Evolutionary conservation across 2,888 invertebrate species (phyloP).

Genomic region (Pristionchus entomophagus): DNA sequence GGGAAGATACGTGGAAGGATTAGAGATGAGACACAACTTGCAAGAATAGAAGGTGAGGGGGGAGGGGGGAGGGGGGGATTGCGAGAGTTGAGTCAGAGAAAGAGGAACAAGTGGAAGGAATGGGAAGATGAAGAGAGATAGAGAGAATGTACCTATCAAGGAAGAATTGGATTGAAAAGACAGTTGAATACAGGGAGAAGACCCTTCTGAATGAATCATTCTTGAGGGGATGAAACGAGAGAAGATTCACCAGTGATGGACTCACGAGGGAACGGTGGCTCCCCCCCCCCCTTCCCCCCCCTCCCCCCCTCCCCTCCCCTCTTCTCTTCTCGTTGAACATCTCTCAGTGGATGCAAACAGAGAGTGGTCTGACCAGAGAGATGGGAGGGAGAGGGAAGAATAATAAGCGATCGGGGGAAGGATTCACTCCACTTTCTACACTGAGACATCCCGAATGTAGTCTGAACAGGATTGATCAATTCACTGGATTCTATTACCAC

Average conservation of each 20-base stretch:
- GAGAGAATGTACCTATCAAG: not conserved
- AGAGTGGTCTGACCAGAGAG: constrained; percentile 7
- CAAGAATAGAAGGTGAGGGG: not conserved
- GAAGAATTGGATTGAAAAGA: not conserved
- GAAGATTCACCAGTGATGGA: constrained; percentile 17
- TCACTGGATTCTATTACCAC: not conserved
- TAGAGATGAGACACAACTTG: not conserved
- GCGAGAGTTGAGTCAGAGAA: not conserved
- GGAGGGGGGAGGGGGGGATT: not conserved
- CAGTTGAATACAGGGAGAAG: not conserved
- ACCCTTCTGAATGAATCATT: not conserved
- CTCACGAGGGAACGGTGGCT: not conserved
- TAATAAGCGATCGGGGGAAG: constrained; percentile 4
- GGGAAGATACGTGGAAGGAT: no score
- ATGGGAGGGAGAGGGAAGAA: not conserved
- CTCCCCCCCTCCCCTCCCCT: not conserved
- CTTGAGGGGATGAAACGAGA: not conserved
- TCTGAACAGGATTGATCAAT: not conserved
- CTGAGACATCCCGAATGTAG: not conserved
- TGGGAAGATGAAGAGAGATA: not conserved
- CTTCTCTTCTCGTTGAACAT: not conserved
- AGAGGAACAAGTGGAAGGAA: not conserved
- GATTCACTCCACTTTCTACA: not conserved
- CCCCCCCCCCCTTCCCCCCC: not conserved
- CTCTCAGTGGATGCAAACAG: constrained; percentile 29